Evolutionary conservation across 2,888 invertebrate genomes (phyloP).

Genomic region (Sisyra nigra): DNA sequence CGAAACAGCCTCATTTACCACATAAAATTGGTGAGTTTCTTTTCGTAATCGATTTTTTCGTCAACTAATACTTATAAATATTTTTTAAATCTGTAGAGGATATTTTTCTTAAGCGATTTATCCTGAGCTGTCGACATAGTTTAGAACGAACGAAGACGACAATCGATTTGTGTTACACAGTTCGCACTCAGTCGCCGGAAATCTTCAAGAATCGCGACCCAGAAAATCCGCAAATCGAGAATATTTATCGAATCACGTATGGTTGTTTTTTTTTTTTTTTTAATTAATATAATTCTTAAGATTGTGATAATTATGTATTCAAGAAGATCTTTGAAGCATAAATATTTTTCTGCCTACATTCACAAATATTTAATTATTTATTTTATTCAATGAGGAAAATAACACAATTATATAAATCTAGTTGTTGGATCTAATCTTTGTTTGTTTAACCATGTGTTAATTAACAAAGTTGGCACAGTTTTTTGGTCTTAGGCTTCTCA

Average conservation of each 20-base stretch:
- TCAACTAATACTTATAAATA: neutral
- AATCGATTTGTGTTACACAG: constrained; percentile 27
- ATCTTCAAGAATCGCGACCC: constrained; percentile 44
- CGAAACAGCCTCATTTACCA: constrained; percentile 47
- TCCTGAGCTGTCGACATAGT: constrained; percentile 35
- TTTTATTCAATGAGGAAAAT: too few relatives aligned
- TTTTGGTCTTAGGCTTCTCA: too few relatives aligned
- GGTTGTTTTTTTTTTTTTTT: constrained; percentile 16
- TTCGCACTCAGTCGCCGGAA: constrained; percentile 40
- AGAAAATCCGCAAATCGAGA: constrained; percentile 31
- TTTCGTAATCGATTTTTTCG: neutral
- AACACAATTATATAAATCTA: too few relatives aligned
- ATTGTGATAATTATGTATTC: too few relatives aligned
- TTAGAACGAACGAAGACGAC: constrained; percentile 36
- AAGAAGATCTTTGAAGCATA: too few relatives aligned
- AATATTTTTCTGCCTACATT: too few relatives aligned
- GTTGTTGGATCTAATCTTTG: too few relatives aligned
- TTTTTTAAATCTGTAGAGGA: constrained; percentile 30
- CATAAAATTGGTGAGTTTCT: constrained; percentile 42
- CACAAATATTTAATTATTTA: too few relatives aligned
- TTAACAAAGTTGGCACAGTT: too few relatives aligned
- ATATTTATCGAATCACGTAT: constrained; percentile 39
- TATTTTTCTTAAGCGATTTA: constrained; percentile 35
- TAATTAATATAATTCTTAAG: neutral
- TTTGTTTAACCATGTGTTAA: too few relatives aligned